phyloP scores from a whole-genome alignment of 2,888 invertebrate genomes.

The Euphydryas editha region DNA sequence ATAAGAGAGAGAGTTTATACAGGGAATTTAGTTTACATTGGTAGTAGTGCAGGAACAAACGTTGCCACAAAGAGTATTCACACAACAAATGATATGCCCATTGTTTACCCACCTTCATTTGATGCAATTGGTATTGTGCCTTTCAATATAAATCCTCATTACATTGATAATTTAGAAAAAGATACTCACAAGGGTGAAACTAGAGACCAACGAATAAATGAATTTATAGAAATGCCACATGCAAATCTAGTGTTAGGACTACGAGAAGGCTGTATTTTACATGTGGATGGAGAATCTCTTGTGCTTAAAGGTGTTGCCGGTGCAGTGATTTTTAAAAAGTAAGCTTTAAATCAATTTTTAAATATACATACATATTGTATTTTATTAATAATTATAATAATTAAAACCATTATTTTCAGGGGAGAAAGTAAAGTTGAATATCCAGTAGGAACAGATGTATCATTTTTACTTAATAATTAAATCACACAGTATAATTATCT shows the following conservation, averaged over 20 bases:
- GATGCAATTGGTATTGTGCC: constrained; percentile 88
- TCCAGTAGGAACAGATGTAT: constrained; percentile 83
- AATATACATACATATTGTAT: background rate
- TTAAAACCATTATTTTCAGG: constrained; percentile 70
- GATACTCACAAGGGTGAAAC: constrained; percentile 91
- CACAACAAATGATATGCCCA: constrained; percentile 95
- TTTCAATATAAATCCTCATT: constrained; percentile 94
- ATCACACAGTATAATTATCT: background rate
- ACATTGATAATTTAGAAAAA: constrained; percentile 85
- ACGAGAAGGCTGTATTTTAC: constrained; percentile 87
- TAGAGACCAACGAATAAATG: constrained; percentile 87
- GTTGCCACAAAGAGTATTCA: constrained; percentile 91
- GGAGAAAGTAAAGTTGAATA: constrained; percentile 78
- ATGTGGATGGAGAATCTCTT: constrained; percentile 83
- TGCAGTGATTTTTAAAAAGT: constrained; percentile 87
- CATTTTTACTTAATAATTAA: constrained; percentile 66
- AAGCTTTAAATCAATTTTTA: constrained; percentile 57
- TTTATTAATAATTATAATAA: background rate
- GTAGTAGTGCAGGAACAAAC: constrained; percentile 93
- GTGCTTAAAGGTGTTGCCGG: constrained; percentile 85
- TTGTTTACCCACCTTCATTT: constrained; percentile 89
- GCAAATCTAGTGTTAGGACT: constrained; percentile 87
- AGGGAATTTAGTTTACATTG: constrained; percentile 88
- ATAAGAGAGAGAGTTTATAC: constrained; percentile 85
- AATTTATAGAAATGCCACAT: constrained; percentile 86